Conservation (phyloP, 2,113 vertebrate genomes). For the Tonatia bakeri region DNA sequence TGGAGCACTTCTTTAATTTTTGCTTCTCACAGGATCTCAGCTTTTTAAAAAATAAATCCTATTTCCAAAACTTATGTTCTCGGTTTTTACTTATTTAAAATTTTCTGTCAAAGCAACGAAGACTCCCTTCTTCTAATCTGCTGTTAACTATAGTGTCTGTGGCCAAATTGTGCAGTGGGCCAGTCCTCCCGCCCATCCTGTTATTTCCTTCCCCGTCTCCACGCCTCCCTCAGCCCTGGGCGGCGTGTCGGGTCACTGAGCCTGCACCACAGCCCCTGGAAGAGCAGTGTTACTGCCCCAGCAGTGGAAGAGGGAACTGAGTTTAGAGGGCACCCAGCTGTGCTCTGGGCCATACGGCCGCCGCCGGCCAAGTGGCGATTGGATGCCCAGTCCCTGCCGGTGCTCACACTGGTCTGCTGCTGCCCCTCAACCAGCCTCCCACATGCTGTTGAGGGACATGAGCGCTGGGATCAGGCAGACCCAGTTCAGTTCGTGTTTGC, state of each 20-base stretch:
- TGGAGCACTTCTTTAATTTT: not conserved
- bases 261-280: not conserved
- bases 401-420: not conserved
- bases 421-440: not conserved
- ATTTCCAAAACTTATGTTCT: not conserved
- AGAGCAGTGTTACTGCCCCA: accelerated
- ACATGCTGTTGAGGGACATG: not conserved
- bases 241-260: accelerated
- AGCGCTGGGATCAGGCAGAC: not conserved
- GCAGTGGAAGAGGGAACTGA: no score
- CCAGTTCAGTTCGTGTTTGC: not conserved
- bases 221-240: accelerated
- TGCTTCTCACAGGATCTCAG: not conserved
- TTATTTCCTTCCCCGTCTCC: not conserved
- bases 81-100: not conserved
- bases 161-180: not conserved
- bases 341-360: accelerated
- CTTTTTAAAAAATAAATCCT: not conserved
- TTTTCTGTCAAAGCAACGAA: not conserved
- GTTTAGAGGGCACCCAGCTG: not conserved
- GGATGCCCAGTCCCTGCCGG: not conserved
- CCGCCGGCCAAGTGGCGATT: not conserved
- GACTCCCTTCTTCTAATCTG: not conserved
- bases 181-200: not conserved
- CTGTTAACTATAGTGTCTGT: not conserved